These are phyloP conservation scores for Scophthalmus maximus DNA, from an alignment of 2,113 vertebrate genomes.

Conservation along the genomic window DNA sequence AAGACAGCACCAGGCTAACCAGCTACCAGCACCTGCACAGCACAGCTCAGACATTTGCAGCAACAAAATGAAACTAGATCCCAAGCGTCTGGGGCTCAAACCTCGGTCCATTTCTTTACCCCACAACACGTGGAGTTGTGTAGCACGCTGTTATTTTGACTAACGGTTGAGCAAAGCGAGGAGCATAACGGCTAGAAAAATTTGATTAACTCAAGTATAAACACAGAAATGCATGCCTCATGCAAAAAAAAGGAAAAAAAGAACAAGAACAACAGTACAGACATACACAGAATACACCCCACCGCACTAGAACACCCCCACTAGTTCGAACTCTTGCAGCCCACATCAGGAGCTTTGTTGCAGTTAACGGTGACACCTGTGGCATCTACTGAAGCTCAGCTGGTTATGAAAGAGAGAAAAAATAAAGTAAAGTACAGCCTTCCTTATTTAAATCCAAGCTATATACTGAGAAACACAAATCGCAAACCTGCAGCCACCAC, in stretches of 20 bases:
- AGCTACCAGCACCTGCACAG: constrained; percentile 3
- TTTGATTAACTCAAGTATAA: constrained; percentile 29
- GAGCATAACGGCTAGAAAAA: constrained; percentile 11
- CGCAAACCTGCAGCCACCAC: constrained; percentile 19
- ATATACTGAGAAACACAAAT: constrained; percentile 11
- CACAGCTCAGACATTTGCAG: constrained; percentile 7
- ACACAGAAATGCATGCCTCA: constrained; percentile 51
- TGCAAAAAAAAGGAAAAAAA: constrained; percentile 63
- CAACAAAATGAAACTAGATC: constrained; percentile 28
- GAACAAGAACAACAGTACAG: constrained; percentile 37
- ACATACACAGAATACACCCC: constrained; percentile 27
- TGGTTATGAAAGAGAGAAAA: constrained; percentile 31
- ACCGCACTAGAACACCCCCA: constrained; percentile 35
- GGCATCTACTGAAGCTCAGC: constrained; percentile 50
- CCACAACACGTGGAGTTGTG: not conserved
- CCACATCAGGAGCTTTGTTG: constrained; percentile 39
- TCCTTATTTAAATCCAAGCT: constrained; percentile 34
- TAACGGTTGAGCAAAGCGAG: constrained; percentile 28
- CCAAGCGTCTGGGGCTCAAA: constrained; percentile 12
- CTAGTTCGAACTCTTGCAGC: constrained; percentile 27
- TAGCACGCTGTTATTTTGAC: not conserved
- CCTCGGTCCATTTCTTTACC: not conserved
- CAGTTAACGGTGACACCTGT: constrained; percentile 35
- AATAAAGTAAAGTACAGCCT: constrained; percentile 26
- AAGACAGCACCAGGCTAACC: constrained; percentile 16